A percentile compares a stretch with the other conserved stretches of the same genome.
These are phyloP conservation scores for Spea hammondii DNA, from an alignment of 2,797 vertebrate genomes.

Conservation along the genomic window DNA sequence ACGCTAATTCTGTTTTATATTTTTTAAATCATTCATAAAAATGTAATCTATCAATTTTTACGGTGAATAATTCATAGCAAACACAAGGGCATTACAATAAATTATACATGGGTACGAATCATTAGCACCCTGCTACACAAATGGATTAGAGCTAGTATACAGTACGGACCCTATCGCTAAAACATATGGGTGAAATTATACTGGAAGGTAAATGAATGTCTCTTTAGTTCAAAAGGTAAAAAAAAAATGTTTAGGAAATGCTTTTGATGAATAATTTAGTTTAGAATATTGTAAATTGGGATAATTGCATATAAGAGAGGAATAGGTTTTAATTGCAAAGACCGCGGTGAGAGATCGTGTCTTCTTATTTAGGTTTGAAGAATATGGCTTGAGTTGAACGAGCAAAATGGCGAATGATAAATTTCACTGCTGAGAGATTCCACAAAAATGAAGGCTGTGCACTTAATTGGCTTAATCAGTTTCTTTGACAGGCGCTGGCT, in stretches of 20 bases:
- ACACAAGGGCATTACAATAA: conserved; percentile 48
- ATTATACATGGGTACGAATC: conserved; percentile 31
- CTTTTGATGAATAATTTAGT: not conserved
- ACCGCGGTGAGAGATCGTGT: not conserved
- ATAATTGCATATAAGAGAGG: not conserved
- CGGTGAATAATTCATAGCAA: conserved; percentile 41
- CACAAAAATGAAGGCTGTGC: too few relatives aligned
- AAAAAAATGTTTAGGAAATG: not conserved
- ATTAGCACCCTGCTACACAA: conserved; percentile 43
- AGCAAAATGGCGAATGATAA: too few relatives aligned
- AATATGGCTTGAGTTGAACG: too few relatives aligned
- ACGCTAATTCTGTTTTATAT: conserved; percentile 46
- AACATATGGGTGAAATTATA: conserved; percentile 2
- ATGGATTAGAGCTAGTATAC: not conserved
- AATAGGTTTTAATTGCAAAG: not conserved
- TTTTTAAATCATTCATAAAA: conserved; percentile 50
- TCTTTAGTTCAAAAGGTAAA: conserved; percentile 9
- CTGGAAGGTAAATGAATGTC: conserved; percentile 25
- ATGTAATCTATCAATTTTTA: conserved; percentile 44
- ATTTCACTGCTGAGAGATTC: too few relatives aligned
- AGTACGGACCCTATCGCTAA: not conserved
- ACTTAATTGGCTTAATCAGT: too few relatives aligned
- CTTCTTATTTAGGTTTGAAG: too few relatives aligned
- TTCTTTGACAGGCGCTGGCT: too few relatives aligned
- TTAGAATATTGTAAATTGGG: not conserved